Evolutionary conservation across 2,888 invertebrate genomes (phyloP).

Genomic region (Pegoplata infirma): DNA sequence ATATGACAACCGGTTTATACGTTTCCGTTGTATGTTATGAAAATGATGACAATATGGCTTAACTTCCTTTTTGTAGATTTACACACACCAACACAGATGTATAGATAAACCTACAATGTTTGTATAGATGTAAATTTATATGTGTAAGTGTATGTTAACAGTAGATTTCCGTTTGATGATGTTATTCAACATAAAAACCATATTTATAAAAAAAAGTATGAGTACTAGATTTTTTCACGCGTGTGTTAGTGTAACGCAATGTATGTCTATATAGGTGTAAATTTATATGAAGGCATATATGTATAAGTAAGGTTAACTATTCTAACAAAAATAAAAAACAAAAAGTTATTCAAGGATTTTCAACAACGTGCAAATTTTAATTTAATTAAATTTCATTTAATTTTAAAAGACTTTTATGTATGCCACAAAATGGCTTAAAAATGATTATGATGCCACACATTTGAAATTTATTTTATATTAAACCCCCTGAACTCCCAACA

Average conservation of each 20-base stretch:
- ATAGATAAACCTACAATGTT: neutral
- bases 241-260: constrained; percentile 4
- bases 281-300: neutral
- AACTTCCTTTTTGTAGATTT: constrained; percentile 42
- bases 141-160: constrained; percentile 41
- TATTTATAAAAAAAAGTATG: constrained; percentile 1
- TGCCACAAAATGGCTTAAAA: constrained; percentile 41
- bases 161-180: constrained; percentile 49
- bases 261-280: constrained; percentile 4
- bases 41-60: constrained; percentile 59
- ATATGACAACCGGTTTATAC: constrained; percentile 53
- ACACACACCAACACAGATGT: neutral
- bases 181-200: constrained; percentile 18
- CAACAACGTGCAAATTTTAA: constrained; percentile 52
- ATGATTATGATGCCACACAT: constrained; percentile 29
- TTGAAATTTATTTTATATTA: too few species aligned
- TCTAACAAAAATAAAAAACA: neutral
- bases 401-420: constrained; percentile 20
- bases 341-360: constrained; percentile 38
- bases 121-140: neutral
- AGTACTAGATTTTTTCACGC: neutral
- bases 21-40: constrained; percentile 57
- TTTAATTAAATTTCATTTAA: constrained; percentile 61
- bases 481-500: too few species aligned
- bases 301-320: neutral